Conservation (phyloP, 2,113 vertebrate genomes). For the Canis aureus region DNA sequence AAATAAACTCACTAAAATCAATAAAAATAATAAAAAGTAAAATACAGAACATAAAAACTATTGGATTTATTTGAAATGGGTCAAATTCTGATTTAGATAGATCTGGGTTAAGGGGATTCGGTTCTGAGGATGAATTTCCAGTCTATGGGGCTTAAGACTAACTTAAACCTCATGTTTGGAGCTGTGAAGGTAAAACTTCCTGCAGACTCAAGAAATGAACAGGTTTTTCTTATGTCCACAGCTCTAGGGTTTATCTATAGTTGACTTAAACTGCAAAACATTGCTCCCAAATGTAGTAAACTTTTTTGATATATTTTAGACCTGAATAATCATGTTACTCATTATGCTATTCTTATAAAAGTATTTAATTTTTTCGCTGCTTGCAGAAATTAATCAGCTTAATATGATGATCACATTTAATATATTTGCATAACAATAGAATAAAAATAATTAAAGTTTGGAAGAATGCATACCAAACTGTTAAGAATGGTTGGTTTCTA, state of each 20-base stretch:
- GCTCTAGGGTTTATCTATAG: not conserved
- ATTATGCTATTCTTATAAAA: not conserved
- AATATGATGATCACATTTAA: not conserved
- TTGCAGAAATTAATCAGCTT: slow-evolving; percentile 43
- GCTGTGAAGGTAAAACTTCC: not conserved
- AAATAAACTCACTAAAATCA: not conserved
- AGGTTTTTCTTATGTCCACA: not conserved
- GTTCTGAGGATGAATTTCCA: not conserved
- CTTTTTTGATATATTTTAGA: not conserved
- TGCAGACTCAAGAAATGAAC: not conserved
- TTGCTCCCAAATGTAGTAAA: not conserved
- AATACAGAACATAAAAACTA: not conserved
- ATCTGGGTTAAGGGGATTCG: not conserved
- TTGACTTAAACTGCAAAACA: not conserved
- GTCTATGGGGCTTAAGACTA: not conserved
- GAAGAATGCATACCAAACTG: not conserved
- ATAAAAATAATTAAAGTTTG: not conserved
- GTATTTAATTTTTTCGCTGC: slow-evolving; percentile 12
- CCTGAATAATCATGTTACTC: not conserved
- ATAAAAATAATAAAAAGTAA: not conserved
- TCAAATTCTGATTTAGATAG: not conserved
- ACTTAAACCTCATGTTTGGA: not conserved
- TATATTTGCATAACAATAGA: not conserved
- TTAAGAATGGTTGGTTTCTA: not conserved
- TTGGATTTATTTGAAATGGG: not conserved